phyloP scores from a whole-genome alignment of 2,797 vertebrate genomes.

The Craterocephalus amniculus region DNA sequence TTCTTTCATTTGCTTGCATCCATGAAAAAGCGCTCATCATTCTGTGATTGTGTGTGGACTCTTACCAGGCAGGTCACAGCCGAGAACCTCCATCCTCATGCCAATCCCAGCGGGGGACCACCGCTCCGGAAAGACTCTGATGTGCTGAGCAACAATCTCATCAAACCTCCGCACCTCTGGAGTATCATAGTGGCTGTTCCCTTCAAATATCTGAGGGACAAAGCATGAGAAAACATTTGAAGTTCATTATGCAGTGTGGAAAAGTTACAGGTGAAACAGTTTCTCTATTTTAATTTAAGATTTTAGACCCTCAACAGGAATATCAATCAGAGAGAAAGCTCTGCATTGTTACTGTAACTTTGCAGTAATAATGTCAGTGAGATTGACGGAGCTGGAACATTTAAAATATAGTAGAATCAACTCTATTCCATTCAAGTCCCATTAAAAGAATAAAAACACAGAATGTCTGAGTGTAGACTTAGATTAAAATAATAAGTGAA shows the following conservation, averaged over 20 bases:
- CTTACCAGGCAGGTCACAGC: slow-evolving; percentile 96
- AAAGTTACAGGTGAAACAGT: background rate
- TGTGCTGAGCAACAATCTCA: slow-evolving; percentile 88
- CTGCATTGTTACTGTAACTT: background rate
- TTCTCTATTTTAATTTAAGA: background rate
- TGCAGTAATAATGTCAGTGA: slow-evolving; percentile 1
- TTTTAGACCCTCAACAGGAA: background rate
- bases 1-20: background rate
- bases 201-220: slow-evolving; percentile 90
- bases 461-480: slow-evolving; percentile 26
- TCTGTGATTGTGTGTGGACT: background rate
- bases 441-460: slow-evolving; percentile 17
- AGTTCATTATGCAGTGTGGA: background rate
- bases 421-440: background rate
- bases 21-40: background rate
- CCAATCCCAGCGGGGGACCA: slow-evolving; percentile 97
- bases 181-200: slow-evolving; percentile 96
- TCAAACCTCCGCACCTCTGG: slow-evolving; percentile 95
- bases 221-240: background rate
- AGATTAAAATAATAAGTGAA: slow-evolving; percentile 61
- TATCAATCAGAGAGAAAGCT: background rate
- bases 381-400: background rate
- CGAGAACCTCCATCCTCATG: slow-evolving; percentile 97
- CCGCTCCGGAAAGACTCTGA: slow-evolving; percentile 93
- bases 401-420: slow-evolving; percentile 10